phyloP scores from a whole-genome alignment of 92 coral and sea anemone species.

The Pocillopora grandis region DNA sequence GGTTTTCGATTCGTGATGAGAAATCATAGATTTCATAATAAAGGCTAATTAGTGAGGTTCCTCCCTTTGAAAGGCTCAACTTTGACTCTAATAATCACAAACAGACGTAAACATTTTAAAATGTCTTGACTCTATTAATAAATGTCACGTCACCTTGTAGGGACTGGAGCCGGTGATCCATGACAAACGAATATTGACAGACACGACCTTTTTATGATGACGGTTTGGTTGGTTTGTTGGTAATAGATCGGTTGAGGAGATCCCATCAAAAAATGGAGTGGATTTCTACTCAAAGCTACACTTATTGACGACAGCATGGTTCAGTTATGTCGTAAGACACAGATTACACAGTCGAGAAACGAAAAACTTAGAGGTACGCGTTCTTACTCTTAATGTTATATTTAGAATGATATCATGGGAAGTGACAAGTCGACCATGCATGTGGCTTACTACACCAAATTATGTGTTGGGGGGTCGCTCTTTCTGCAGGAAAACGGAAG shows the following conservation, averaged over 20 bases:
- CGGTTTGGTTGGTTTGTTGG: slow-evolving; percentile 19
- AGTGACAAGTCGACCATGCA: background rate
- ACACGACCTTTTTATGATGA: background rate
- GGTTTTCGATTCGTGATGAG: slow-evolving; percentile 24
- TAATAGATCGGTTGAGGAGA: slow-evolving; percentile 6
- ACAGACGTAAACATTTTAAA: slow-evolving; percentile 43
- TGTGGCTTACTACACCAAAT: background rate
- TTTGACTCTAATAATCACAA: slow-evolving; percentile 18
- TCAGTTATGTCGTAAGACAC: slow-evolving; percentile 21
- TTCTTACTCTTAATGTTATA: background rate
- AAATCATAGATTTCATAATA: background rate
- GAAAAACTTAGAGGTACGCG: slow-evolving; percentile 18
- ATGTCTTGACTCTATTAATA: slow-evolving; percentile 40
- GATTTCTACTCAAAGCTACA: background rate
- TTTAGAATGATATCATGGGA: background rate
- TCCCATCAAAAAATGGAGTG: slow-evolving; percentile 3
- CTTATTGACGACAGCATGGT: slow-evolving; percentile 2
- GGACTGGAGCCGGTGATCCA: background rate
- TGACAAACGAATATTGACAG: slow-evolving; percentile 10
- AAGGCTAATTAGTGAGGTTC: slow-evolving; percentile 14
- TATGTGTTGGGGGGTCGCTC: slow-evolving; percentile 13
- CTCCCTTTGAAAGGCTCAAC: slow-evolving; percentile 30
- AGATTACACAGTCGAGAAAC: slow-evolving; percentile 3
- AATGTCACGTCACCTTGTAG: slow-evolving; percentile 41
- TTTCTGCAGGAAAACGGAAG: slow-evolving; percentile 1